Base-by-base conservation (phyloP, 2,113 vertebrate genomes). In the Oncorhynchus gorbuscha region DNA sequence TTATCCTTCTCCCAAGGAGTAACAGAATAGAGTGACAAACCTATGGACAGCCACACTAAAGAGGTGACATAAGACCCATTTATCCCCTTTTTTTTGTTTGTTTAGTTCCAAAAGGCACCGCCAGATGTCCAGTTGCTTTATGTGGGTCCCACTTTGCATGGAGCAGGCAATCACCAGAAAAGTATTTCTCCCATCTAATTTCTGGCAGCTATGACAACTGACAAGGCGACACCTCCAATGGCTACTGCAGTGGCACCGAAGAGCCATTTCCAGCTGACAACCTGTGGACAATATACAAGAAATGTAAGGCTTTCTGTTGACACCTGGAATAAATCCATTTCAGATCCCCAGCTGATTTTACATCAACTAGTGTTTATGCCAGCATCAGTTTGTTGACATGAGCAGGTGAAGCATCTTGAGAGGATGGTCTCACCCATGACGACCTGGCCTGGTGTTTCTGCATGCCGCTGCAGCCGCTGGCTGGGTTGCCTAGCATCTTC, bases 201-300 rank as follows among this genome's bases (percentile, higher is more conserved):
- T 90, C 97, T 95, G 45, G 98, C 98, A 2, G 97, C 98, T 30
- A 99, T 97, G 92, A 98, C 94, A 30, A 99, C 97, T 0, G 98
- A 99, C 84, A 99, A 88, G 13, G 97, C 97, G 81, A 99, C 96
- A 0, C 98, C 96, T 0, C 98, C 97, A 0, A 99, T 94, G 6
- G 97, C 98, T 3, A 98, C 94, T 0, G 96, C 97, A 0, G 97
- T 97, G 0, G 98, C 97, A 0, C 98, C 97, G 0, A 99, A 99
- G 55, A 99, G 94, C 97, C 97, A 98, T 87, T 99, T 99, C 98
- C 98, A 99, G 26, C 91, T 94, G 77, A 94, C 80, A 79, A 84
- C 85, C 94, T 95, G 93, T 88, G 72, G 61, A 75, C 30, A 74
- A 45, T 3, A 64, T 73, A 71, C 2, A 6, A 0, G 0, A 0